phyloP scores from a whole-genome alignment of 2,113 vertebrate species.

The Brachirus orientalis region DNA sequence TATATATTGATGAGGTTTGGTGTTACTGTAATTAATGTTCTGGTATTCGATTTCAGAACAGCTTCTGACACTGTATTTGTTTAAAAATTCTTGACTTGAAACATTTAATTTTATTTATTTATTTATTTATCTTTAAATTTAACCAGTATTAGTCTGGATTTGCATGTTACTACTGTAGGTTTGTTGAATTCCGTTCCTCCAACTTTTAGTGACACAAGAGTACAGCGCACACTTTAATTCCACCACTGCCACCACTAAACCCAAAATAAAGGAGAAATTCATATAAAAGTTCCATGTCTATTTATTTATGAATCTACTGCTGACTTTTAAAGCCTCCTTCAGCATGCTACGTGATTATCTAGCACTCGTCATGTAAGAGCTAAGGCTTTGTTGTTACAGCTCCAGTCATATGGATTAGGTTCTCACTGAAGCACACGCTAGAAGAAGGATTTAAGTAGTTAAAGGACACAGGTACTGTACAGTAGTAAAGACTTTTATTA shows the following conservation, averaged over 20 bases:
- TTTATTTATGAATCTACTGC: background rate
- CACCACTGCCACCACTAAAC: no score
- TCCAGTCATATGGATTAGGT: background rate
- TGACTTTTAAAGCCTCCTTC: background rate
- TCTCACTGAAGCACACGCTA: background rate
- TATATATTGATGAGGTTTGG: no score
- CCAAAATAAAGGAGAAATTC: no score
- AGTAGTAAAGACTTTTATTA: no score
- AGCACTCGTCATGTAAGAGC: background rate
- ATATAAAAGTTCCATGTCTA: background rate
- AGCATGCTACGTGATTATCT: background rate
- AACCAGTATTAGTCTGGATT: background rate
- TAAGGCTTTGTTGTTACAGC: background rate
- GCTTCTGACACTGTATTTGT: no score
- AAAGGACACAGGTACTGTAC: no score
- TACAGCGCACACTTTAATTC: no score
- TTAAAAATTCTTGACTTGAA: no score
- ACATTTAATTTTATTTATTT: no score
- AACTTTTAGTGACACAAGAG: background rate
- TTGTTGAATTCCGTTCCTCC: background rate
- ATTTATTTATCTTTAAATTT: no score
- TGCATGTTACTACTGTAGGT: background rate
- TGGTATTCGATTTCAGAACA: no score
- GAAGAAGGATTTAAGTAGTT: background rate
- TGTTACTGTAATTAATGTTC: no score